Base-by-base conservation (phyloP, 2,888 invertebrate genomes). In the Lepas anatifera region DNA sequence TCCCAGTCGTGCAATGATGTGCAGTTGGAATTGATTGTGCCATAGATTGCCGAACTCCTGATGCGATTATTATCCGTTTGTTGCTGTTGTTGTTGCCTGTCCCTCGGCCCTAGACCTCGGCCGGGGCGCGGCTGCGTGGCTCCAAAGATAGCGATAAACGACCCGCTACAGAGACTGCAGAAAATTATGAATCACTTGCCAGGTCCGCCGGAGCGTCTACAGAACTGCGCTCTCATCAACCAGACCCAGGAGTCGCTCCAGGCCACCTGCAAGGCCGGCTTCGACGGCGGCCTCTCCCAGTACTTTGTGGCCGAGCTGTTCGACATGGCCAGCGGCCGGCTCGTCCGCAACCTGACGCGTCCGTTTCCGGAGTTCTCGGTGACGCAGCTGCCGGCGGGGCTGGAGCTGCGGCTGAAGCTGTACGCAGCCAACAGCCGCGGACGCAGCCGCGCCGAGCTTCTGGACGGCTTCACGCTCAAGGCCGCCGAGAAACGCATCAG, bases 251-350 rank as follows among this genome's bases (percentile, higher is more conserved):
- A 68, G 39, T 46, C 64, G n/a, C 63, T 70, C 11, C n/a, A 25
- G 35, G 50, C 69, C 25, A 37, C 48, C 27, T 70, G 70, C 37
- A 29, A 25, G 39, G 63, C 68, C 25, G 70, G 70, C 68, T 68
- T 68, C 63, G 69, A 70, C 41, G 70, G 70, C 37, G 70, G 70
- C n/a, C 70, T 70, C 13, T 13, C 48, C 16, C 70, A 70, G 64
- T 32, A 32, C 48, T 70, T 70, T 35, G 69, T 70, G 48, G 41
- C 67, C 25, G 70, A 70, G 67, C 67, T 70, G 32, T 67, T n/a
- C 66, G 64, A 64, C 11, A 32, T 29, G 64, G 35, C 22, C 11
- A 67, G 64, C 41, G 35, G 52, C 13, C 27, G 52, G 29, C 52
- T 52, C 29, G 22, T 52, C 13, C 52, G 52, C 52, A 52, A 52